Base-by-base conservation (phyloP, 2,113 vertebrate species). In the Egretta garzetta region DNA sequence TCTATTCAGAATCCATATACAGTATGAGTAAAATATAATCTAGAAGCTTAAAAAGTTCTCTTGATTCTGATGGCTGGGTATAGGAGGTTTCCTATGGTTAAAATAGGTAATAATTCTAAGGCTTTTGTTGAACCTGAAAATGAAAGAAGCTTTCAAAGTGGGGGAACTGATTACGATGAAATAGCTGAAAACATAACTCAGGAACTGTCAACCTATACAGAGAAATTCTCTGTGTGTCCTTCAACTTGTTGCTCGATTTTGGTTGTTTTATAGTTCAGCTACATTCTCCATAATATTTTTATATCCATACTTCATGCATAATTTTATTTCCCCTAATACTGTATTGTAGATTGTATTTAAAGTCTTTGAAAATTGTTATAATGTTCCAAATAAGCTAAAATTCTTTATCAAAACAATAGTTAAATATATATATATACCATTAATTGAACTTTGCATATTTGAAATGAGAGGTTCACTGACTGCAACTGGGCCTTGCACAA, bases 261-360 rank as follows among this genome's bases (percentile, higher is more conserved):
- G 5, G 14, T 90, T 90, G 37, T 90, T 90, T 14, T 63, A 19
- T 56, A 95, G 35, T 63, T 45, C 45, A 94, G n/a, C 10, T 52
- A 43, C 12, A 35, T 94, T 92, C 7, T 63, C 10, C 28, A 19
- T 21, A 24, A n/a, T 28, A 55, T 24, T 49, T 62, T 93, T 67
- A 20, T 63, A 92, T 35, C 10, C 3, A 2, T 35, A 30, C 10
- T 76, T 92, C 7, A 14, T 62, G 3, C 41, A 53, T 32, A 63
- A 52, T 64, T 86, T 89, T 96, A 80, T 90, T 92, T 81, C 47
- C 35, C 56, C 10, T 86, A 49, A 71, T 86, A 74, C 28, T 63
- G 28, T 53, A 72, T 45, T 67, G 28, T 77, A 76, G 26, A 86
- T 83, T 97, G 95, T 94, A 86, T 86, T 91, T 94, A 53, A 96